Percentiles rank a stretch among this genome's conserved stretches.
phyloP scores from a whole-genome alignment of 2,113 vertebrate species.

The Probosciger aterrimus region DNA sequence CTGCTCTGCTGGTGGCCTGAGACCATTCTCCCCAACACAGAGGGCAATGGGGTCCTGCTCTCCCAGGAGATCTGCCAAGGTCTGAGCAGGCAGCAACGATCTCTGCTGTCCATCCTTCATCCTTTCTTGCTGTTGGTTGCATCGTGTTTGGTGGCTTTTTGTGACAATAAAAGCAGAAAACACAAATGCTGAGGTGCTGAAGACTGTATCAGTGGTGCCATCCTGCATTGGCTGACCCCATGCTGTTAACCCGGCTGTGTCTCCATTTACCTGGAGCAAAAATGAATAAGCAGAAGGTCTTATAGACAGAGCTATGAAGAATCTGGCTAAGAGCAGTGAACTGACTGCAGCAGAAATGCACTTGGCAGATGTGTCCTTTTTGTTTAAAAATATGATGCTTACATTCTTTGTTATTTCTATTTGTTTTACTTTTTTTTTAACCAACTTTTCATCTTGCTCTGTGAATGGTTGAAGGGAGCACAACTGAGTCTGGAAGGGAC shows the following conservation, averaged over 20 bases:
- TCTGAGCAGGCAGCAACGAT: not conserved
- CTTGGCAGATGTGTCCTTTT: not conserved
- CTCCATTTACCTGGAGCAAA: not conserved
- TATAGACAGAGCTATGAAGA: not conserved
- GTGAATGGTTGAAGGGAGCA: constrained; percentile 3
- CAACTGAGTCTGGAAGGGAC: not conserved
- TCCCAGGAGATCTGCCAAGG: not conserved
- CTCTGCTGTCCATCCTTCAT: not conserved
- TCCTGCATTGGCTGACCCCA: not conserved
- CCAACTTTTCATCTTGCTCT: constrained; percentile 20
- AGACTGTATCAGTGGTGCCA: not conserved
- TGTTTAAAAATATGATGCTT: constrained; percentile 28
- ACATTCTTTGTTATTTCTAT: not conserved
- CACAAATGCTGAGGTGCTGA: not conserved
- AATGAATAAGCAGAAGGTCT: not conserved
- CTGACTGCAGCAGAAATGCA: not conserved
- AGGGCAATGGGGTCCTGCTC: not conserved
- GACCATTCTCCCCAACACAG: not conserved
- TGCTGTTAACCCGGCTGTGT: not conserved
- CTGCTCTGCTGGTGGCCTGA: fast-evolving
- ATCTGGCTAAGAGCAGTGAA: not conserved
- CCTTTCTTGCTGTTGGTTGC: not conserved
- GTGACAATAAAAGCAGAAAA: not conserved
- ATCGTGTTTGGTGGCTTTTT: not conserved
- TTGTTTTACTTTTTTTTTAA: not conserved